A percentile compares a stretch with the other conserved stretches of the same genome.
Evolutionary conservation across 1,140 invertebrate species (phyloP).

Genomic region (Phenacoccus solenopsis): DNA sequence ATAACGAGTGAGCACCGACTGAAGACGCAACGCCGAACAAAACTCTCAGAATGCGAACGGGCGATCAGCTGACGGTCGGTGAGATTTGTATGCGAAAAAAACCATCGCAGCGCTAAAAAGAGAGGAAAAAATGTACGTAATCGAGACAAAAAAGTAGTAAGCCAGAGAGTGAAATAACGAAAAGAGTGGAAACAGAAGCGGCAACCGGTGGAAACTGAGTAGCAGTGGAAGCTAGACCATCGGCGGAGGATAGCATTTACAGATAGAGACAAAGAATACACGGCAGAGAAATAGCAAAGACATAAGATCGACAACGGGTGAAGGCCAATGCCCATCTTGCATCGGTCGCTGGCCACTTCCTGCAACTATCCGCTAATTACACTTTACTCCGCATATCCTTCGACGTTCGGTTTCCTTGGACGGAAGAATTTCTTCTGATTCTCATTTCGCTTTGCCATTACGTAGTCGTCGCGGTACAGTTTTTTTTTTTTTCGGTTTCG

Average conservation of each 20-base stretch:
- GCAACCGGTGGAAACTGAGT: not conserved
- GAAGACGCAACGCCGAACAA: not conserved
- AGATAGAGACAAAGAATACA: not conserved
- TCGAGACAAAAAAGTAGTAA: not conserved
- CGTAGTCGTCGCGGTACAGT: not conserved
- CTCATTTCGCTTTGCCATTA: not conserved
- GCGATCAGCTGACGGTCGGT: not conserved
- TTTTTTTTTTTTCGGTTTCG: not conserved
- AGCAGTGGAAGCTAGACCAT: too few species aligned
- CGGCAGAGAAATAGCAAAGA: not conserved
- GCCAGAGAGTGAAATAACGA: not conserved
- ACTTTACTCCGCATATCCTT: not conserved
- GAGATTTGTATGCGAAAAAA: not conserved
- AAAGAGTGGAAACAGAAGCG: not conserved
- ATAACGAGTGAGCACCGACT: not conserved
- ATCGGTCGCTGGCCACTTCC: not conserved
- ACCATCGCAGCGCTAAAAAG: not conserved
- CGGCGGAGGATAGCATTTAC: not conserved
- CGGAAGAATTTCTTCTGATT: not conserved
- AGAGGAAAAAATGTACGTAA: not conserved
- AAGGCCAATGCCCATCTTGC: not conserved
- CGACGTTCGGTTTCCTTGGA: not conserved
- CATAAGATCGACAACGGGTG: not conserved
- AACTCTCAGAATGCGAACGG: not conserved
- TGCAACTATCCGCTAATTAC: not conserved